phyloP scores from a whole-genome alignment of 2,888 invertebrate genomes.

The Crossocerus cetratus region DNA sequence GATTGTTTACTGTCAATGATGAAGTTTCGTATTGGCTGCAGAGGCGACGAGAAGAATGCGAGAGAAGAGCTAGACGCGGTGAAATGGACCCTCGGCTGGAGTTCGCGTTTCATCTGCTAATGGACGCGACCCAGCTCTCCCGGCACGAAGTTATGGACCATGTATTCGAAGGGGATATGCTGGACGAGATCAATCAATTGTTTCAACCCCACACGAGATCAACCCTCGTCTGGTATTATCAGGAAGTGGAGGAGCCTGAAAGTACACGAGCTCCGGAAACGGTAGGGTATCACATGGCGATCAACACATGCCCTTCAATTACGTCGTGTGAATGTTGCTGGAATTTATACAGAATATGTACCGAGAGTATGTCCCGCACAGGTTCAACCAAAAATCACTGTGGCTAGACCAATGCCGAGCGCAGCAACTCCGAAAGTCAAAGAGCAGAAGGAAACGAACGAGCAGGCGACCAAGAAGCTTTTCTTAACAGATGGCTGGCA shows the following conservation, averaged over 20 bases:
- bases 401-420: conserved; percentile 61
- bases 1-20: background rate
- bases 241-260: conserved; percentile 88
- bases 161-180: conserved; percentile 93
- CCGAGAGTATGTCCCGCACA: conserved; percentile 20
- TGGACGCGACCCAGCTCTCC: conserved; percentile 89
- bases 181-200: conserved; percentile 92
- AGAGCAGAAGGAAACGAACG: conserved; percentile 75
- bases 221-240: conserved; percentile 92
- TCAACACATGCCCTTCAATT: no score
- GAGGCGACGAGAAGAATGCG: conserved; percentile 93
- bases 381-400: conserved; percentile 60
- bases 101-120: conserved; percentile 92
- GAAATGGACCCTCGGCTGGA: conserved; percentile 95
- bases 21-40: conserved; percentile 62
- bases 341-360: background rate
- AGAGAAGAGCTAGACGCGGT: conserved; percentile 91
- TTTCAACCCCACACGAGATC: conserved; percentile 91
- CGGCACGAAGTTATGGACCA: conserved; percentile 93
- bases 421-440: conserved; percentile 72
- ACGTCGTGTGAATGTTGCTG: no score
- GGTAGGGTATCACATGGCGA: conserved; percentile 58
- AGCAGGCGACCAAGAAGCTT: conserved; percentile 84
- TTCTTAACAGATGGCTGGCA: conserved; percentile 92
- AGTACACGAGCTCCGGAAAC: conserved; percentile 70